Percentiles rank a stretch among this genome's conserved stretches.
These are phyloP conservation scores for Ennomos erosarius DNA, from an alignment of 2,888 invertebrate species.

Conservation along the genomic window DNA sequence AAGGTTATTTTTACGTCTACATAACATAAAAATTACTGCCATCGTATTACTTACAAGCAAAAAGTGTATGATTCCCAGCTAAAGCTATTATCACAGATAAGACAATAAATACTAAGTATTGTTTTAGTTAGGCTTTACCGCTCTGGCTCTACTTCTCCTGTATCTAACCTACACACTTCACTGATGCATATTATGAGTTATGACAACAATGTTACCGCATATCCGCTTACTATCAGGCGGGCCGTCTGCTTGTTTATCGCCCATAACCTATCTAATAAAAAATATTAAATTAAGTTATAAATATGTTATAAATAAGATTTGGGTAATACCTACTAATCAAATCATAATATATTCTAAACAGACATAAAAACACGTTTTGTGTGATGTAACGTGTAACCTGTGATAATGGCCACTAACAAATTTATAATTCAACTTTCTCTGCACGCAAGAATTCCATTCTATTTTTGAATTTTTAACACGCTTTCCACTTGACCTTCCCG, in stretches of 20 bases:
- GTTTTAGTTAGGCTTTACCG: too few species aligned
- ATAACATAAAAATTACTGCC: too few species aligned
- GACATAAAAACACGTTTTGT: constrained; percentile 28
- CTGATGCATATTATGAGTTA: too few species aligned
- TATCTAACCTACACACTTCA: too few species aligned
- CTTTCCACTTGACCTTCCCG: constrained; percentile 30
- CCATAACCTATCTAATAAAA: too few species aligned
- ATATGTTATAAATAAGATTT: constrained; percentile 18
- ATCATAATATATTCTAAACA: constrained; percentile 37
- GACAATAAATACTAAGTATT: too few species aligned
- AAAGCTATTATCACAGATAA: too few species aligned
- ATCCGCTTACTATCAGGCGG: neutral
- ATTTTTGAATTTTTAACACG: constrained; percentile 28
- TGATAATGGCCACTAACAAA: constrained; percentile 33
- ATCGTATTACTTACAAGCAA: too few species aligned
- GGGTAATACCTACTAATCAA: constrained; percentile 24
- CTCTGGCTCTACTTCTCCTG: too few species aligned
- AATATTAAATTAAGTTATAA: constrained; percentile 5
- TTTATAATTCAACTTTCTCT: constrained; percentile 39
- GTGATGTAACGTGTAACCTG: constrained; percentile 36
- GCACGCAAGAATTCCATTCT: constrained; percentile 28
- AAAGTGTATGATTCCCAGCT: too few species aligned
- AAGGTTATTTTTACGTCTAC: too few species aligned
- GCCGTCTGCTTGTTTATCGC: neutral
- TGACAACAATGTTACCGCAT: too few species aligned